Conservation (phyloP, 1,140 invertebrate species). For the Daktulosphaira vitifoliae region DNA sequence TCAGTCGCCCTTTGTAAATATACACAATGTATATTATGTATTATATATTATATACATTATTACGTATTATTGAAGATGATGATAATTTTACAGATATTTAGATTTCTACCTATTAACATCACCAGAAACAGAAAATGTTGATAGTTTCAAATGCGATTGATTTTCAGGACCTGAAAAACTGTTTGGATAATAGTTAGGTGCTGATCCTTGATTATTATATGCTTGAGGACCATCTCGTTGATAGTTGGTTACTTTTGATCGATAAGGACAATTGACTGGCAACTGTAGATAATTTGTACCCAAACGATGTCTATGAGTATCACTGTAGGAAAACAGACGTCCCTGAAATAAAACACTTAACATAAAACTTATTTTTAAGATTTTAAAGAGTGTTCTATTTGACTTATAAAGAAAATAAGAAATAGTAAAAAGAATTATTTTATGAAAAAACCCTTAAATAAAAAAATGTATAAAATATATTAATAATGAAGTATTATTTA, state of each 20-base stretch:
- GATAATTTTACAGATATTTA: no score
- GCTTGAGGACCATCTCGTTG: constrained; percentile 78
- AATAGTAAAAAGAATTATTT: background rate
- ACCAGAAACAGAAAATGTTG: constrained; percentile 43
- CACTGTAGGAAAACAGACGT: constrained; percentile 86
- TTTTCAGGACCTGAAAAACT: constrained; percentile 77
- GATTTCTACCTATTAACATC: constrained; percentile 45
- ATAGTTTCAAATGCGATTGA: constrained; percentile 45
- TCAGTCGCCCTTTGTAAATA: background rate
- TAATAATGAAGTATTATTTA: background rate
- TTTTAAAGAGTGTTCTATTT: background rate
- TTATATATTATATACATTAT: no score
- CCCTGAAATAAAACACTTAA: constrained; percentile 60
- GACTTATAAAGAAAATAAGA: background rate
- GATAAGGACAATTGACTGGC: constrained; percentile 89
- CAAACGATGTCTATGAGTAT: constrained; percentile 88
- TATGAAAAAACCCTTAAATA: background rate
- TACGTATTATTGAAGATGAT: no score
- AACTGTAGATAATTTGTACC: constrained; percentile 88
- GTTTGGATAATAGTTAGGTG: constrained; percentile 94
- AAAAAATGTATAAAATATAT: background rate
- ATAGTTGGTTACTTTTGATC: constrained; percentile 56
- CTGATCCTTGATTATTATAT: constrained; percentile 58
- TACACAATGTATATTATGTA: background rate
- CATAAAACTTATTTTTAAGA: constrained; percentile 45